Conservation (phyloP, 2,888 invertebrate genomes). For the Ephialtes manifestator region DNA sequence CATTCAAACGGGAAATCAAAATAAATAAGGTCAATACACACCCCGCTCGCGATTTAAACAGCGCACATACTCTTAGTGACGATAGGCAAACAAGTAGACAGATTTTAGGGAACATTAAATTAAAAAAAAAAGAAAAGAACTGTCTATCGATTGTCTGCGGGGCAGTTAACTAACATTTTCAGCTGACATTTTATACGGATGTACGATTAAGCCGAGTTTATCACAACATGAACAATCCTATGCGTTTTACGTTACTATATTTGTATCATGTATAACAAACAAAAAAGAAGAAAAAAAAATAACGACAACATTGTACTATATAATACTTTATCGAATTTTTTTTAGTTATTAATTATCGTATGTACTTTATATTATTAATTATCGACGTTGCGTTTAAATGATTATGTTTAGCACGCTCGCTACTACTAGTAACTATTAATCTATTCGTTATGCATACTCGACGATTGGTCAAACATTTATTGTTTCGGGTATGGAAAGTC, state of each 20-base stretch:
- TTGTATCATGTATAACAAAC: slow-evolving; percentile 62
- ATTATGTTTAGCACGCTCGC: slow-evolving; percentile 49
- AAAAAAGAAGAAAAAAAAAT: neutral
- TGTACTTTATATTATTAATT: slow-evolving; percentile 49
- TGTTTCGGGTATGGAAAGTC: slow-evolving; percentile 27
- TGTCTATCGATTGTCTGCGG: slow-evolving; percentile 45
- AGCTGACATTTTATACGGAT: slow-evolving; percentile 71
- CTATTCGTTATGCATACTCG: slow-evolving; percentile 16
- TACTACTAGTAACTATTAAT: slow-evolving; percentile 43
- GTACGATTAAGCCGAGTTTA: slow-evolving; percentile 57
- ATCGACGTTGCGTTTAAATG: slow-evolving; percentile 53
- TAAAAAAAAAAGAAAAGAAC: slow-evolving; percentile 22
- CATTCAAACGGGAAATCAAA: slow-evolving; percentile 59
- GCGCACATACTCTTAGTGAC: slow-evolving; percentile 25
- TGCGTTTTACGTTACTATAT: slow-evolving; percentile 62
- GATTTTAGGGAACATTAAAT: slow-evolving; percentile 13
- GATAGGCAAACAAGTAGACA: slow-evolving; percentile 15
- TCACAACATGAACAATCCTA: slow-evolving; percentile 26
- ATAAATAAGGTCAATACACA: slow-evolving; percentile 53
- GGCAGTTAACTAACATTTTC: slow-evolving; percentile 52
- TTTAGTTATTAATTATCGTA: slow-evolving; percentile 52
- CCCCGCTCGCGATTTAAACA: slow-evolving; percentile 37
- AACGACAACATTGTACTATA: slow-evolving; percentile 25
- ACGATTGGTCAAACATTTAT: slow-evolving; percentile 18
- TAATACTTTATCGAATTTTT: slow-evolving; percentile 28